Evolutionary conservation across 2,888 invertebrate species (phyloP).

Genomic region (Diploptera punctata): DNA sequence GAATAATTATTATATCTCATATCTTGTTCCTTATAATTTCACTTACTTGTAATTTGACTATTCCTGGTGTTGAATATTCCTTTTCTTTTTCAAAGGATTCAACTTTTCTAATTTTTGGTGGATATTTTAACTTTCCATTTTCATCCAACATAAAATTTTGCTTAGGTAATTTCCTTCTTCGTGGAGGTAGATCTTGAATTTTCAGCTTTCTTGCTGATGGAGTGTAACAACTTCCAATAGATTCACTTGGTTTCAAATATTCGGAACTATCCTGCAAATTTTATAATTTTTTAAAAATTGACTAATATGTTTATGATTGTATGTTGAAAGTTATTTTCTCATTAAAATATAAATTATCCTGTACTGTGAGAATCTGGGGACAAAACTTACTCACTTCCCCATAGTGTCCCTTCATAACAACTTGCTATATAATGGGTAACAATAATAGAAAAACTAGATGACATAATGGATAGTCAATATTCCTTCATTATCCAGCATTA

Average conservation of each 20-base stretch:
- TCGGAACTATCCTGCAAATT: conserved; percentile 58
- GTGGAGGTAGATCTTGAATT: conserved; percentile 58
- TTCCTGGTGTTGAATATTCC: conserved; percentile 14
- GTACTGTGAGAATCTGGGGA: too few relatives aligned
- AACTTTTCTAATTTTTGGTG: conserved; percentile 57
- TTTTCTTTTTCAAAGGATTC: conserved; percentile 2
- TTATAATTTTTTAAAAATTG: background rate
- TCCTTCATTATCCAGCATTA: too few relatives aligned
- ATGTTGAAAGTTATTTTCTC: background rate
- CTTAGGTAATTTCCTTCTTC: conserved; percentile 44
- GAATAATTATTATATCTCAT: background rate
- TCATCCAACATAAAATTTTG: conserved; percentile 51
- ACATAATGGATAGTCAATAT: too few relatives aligned
- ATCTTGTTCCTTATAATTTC: too few relatives aligned
- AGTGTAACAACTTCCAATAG: conserved; percentile 68
- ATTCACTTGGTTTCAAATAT: conserved; percentile 69
- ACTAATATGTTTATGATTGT: background rate
- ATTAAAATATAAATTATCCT: background rate
- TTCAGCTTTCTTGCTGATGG: conserved; percentile 61
- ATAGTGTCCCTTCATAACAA: background rate
- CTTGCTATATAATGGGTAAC: background rate
- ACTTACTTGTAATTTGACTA: conserved; percentile 33
- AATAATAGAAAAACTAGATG: background rate
- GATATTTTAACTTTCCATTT: conserved; percentile 64
- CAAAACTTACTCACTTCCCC: too few relatives aligned